Percentiles rank a stretch among this genome's conserved stretches.
Conservation (phyloP, 2,888 invertebrate genomes). For the Dyspetes luteomarginatus region DNA sequence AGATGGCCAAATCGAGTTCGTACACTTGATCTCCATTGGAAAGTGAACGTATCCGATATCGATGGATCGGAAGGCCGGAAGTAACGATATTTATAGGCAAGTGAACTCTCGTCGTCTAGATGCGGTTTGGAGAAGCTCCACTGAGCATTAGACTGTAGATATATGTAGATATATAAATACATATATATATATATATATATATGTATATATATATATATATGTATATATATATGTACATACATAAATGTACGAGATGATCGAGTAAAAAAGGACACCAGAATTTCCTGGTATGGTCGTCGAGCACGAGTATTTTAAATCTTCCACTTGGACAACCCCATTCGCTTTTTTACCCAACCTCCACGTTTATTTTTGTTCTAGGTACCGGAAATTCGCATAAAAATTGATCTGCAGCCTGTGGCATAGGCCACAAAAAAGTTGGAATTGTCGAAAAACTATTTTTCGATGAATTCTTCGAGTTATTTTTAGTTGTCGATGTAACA, state of each 20-base stretch:
- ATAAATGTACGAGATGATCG: conserved; percentile 20
- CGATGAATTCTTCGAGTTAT: not conserved
- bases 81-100: conserved; percentile 59
- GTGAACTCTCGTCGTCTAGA: conserved; percentile 52
- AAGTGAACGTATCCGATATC: conserved; percentile 58
- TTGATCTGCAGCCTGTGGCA: conserved; percentile 34
- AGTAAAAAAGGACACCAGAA: conserved; percentile 29
- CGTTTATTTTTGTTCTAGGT: not conserved
- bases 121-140: conserved; percentile 21
- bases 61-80: conserved; percentile 54
- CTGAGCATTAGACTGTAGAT: no score
- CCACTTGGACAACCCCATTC: conserved; percentile 46
- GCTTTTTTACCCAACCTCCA: not conserved
- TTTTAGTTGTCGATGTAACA: no score
- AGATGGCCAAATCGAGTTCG: conserved; percentile 53
- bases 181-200: no score
- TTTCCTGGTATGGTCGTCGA: conserved; percentile 21
- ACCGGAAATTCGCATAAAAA: conserved; percentile 13
- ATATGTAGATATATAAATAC: no score
- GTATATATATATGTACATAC: conserved; percentile 2
- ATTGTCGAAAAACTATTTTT: not conserved
- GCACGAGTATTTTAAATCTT: conserved; percentile 51
- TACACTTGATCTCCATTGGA: conserved; percentile 58
- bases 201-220: no score
- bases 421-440: not conserved